Evolutionary conservation across 2,113 vertebrate species (phyloP), one percentile per base, ranked within the genome.

Genomic region (Fulica atra): DNA sequence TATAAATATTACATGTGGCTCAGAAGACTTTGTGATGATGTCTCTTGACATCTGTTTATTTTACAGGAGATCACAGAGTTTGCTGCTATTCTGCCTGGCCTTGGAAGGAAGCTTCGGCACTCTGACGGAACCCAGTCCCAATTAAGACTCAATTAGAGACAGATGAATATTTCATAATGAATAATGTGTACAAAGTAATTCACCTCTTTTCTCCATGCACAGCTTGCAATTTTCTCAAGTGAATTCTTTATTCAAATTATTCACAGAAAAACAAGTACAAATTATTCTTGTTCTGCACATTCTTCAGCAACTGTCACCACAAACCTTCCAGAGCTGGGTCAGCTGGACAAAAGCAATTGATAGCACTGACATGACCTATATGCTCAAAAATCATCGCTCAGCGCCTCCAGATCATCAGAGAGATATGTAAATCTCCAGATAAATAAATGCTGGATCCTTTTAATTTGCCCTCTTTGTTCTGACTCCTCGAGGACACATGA

Each of bases 151-250:
- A 94, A 90, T 96, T 96, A 94, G 73, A 76, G 40, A 69, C 82
- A 92, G 88, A 96, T 94, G 88, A 96, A 96, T 96, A 96, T 96
- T 96, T 96, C 93, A 94, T 96, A 81, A 93, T 84, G 86, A 94
- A 93, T 95, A 95, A 92, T 91, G 81, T 20, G 86, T 91, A 95
- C 86, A 60, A 72, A 89, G 88, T 76, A 96, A 96, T 94, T 96
- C 93, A 89, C 89, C 86, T 89, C 95, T 96, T 89, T 79, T 84
- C 60, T 89, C 65, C 88, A 33, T 54, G 83, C 73, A 72, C 61
- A 93, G 93, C 96, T 90, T 89, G 91, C 69, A 46, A 81, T 96
- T 93, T 95, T 93, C 96, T 96, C 95, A 71, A 96, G 80, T 76
- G 81, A 68, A 88, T 93, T 86, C 69, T 94, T 95, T 95, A 95